These are phyloP conservation scores for Drosophila equinoxialis DNA, from an alignment of 1,140 invertebrate genomes.

Conservation along the genomic window DNA sequence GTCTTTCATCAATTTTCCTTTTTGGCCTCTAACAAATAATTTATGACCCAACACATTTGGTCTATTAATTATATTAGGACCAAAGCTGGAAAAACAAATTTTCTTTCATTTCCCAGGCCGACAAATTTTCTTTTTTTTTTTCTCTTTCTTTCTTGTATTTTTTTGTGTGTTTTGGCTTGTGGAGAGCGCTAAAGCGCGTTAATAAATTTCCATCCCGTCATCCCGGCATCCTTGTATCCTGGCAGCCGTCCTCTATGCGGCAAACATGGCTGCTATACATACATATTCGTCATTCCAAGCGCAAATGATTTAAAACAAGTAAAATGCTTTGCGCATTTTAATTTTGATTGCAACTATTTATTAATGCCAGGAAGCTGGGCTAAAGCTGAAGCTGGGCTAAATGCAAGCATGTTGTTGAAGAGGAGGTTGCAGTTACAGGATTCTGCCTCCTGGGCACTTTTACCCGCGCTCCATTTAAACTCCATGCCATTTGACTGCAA, in stretches of 20 bases:
- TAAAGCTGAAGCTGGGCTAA: background rate
- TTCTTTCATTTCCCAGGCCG: slow-evolving; percentile 16
- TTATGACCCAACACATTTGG: slow-evolving; percentile 49
- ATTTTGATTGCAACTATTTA: slow-evolving; percentile 76
- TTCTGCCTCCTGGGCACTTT: slow-evolving; percentile 32
- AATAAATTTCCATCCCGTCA: slow-evolving; percentile 55
- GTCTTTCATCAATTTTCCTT: slow-evolving; percentile 31
- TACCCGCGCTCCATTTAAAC: slow-evolving; percentile 60
- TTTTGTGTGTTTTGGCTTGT: slow-evolving; percentile 1
- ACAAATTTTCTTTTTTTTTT: slow-evolving; percentile 3
- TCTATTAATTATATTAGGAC: slow-evolving; percentile 61
- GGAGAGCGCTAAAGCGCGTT: slow-evolving; percentile 44
- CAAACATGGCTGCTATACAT: slow-evolving; percentile 20
- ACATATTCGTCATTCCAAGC: slow-evolving; percentile 50
- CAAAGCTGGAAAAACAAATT: slow-evolving; percentile 36
- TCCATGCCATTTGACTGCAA: slow-evolving; percentile 46
- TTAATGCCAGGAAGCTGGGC: slow-evolving; percentile 50
- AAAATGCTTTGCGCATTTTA: slow-evolving; percentile 60
- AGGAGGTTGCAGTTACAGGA: slow-evolving; percentile 12
- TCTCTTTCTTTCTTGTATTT: background rate
- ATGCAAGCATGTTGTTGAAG: slow-evolving; percentile 12
- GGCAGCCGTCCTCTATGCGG: slow-evolving; percentile 4
- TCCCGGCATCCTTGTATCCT: background rate
- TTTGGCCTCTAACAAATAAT: slow-evolving; percentile 30
- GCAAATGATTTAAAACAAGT: slow-evolving; percentile 65